phyloP scores from a whole-genome alignment of 2,797 vertebrate species.

The Lerista edwardsae region DNA sequence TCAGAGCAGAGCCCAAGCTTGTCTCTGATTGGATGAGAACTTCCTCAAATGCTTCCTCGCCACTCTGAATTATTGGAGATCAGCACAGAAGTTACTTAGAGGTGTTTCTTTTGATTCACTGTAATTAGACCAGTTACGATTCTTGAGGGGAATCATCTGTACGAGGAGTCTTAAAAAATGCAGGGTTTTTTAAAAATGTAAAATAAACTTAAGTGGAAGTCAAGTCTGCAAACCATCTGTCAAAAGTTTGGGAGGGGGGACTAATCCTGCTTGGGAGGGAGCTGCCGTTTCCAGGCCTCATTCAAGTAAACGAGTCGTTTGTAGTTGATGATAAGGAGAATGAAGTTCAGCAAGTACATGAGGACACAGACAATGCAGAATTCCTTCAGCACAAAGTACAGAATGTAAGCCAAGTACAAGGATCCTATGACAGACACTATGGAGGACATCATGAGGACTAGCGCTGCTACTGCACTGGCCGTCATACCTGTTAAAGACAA shows the following conservation, averaged over 20 bases:
- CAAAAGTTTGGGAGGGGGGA: slow-evolving; percentile 84
- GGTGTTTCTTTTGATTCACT: slow-evolving; percentile 68
- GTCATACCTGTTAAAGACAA: slow-evolving; percentile 89
- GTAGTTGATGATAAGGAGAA: slow-evolving; percentile 98
- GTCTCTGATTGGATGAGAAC: slow-evolving; percentile 78
- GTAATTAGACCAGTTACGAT: slow-evolving; percentile 76
- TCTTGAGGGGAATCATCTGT: slow-evolving; percentile 73
- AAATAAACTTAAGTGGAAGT: slow-evolving; percentile 97
- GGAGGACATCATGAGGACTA: slow-evolving; percentile 98
- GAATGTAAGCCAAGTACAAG: slow-evolving; percentile 97
- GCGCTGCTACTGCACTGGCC: slow-evolving; percentile 95
- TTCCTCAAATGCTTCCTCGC: slow-evolving; percentile 66
- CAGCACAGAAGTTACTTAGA: slow-evolving; percentile 75
- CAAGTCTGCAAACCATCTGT: slow-evolving; percentile 90
- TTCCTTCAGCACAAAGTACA: slow-evolving; percentile 99
- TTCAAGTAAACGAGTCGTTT: slow-evolving; percentile 99
- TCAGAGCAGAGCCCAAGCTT: slow-evolving; percentile 85
- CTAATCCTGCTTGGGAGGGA: slow-evolving; percentile 94
- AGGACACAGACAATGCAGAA: slow-evolving; percentile 95
- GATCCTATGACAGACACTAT: slow-evolving; percentile 96
- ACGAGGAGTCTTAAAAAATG: slow-evolving; percentile 73
- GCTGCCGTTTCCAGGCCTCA: slow-evolving; percentile 97
- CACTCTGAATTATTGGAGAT: slow-evolving; percentile 71
- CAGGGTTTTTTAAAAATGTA: slow-evolving; percentile 77
- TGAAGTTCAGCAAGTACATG: slow-evolving; percentile 98